These are phyloP conservation scores for Andricus curvator DNA, from an alignment of 2,888 invertebrate genomes.

Conservation along the genomic window DNA sequence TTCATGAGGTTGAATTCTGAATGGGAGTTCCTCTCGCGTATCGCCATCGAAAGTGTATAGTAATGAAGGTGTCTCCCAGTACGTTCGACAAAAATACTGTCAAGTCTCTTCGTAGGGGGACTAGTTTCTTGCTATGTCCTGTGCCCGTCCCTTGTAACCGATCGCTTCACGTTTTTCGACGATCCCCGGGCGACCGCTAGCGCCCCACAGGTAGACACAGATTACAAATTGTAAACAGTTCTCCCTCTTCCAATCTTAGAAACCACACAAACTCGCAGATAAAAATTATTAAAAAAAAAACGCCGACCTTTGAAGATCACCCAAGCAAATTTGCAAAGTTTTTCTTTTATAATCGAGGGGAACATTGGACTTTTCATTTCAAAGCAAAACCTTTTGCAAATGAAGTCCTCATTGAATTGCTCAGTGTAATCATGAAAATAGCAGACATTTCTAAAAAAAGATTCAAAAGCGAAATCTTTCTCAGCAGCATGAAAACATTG, in stretches of 20 bases:
- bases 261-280: conserved; percentile 25
- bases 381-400: no score
- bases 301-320: conserved; percentile 18
- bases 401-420: no score
- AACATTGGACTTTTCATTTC: no score
- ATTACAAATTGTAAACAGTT: conserved; percentile 74
- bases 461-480: no score
- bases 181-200: conserved; percentile 63
- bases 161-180: conserved; percentile 65
- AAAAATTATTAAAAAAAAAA: not conserved
- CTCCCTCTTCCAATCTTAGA: conserved; percentile 43
- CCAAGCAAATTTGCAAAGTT: conserved; percentile 26
- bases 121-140: conserved; percentile 57
- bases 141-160: conserved; percentile 49
- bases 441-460: no score
- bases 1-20: conserved; percentile 73
- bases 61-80: conserved; percentile 72
- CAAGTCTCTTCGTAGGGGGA: conserved; percentile 61
- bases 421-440: no score
- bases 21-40: conserved; percentile 63
- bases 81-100: conserved; percentile 71
- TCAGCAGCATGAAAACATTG: not conserved
- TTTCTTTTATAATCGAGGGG: not conserved
- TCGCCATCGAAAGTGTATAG: conserved; percentile 61
- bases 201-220: conserved; percentile 65